A percentile compares a stretch with the other conserved stretches of the same genome.
Evolutionary conservation across 2,888 invertebrate genomes (phyloP).

Genomic region (Oasisia sp.): DNA sequence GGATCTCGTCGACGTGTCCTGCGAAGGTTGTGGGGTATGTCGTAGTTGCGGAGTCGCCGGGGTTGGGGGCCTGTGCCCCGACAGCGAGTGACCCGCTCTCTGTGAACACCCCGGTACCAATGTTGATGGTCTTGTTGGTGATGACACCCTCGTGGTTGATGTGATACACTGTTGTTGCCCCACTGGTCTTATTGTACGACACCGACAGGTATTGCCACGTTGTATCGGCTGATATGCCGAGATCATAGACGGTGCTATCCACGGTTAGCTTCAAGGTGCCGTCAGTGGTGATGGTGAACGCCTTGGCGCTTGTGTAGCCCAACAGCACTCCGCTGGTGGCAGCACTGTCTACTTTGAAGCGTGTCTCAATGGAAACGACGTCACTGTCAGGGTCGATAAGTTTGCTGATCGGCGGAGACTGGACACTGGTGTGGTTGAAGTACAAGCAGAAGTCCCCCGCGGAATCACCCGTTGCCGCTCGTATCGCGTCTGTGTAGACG

Average conservation of each 20-base stretch:
- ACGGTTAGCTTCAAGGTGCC: constrained; percentile 21
- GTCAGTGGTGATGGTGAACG: constrained; percentile 23
- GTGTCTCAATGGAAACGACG: constrained; percentile 36
- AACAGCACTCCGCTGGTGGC: constrained; percentile 33
- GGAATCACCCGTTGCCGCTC: constrained; percentile 22
- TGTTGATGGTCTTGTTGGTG: not conserved
- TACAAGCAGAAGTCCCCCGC: not conserved
- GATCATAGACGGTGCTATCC: constrained; percentile 9
- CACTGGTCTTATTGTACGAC: not conserved
- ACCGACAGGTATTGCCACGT: constrained; percentile 14
- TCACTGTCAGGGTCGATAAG: constrained; percentile 25
- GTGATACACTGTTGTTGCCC: not conserved
- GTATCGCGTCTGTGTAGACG: constrained; percentile 28
- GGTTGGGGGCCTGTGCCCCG: not conserved
- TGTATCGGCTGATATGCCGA: constrained; percentile 17
- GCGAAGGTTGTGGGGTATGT: constrained; percentile 27
- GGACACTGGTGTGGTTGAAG: not conserved
- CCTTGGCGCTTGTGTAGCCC: constrained; percentile 30
- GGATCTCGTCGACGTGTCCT: constrained; percentile 41
- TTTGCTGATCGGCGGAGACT: not conserved
- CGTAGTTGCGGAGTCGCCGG: not conserved
- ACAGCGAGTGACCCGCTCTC: constrained; percentile 18
- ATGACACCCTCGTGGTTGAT: not conserved
- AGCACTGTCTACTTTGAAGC: constrained; percentile 29
- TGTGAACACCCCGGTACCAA: constrained; percentile 10